These are phyloP conservation scores for Cryptomyrus ogoouensis DNA, from an alignment of 2,113 vertebrate genomes.

Conservation along the genomic window DNA sequence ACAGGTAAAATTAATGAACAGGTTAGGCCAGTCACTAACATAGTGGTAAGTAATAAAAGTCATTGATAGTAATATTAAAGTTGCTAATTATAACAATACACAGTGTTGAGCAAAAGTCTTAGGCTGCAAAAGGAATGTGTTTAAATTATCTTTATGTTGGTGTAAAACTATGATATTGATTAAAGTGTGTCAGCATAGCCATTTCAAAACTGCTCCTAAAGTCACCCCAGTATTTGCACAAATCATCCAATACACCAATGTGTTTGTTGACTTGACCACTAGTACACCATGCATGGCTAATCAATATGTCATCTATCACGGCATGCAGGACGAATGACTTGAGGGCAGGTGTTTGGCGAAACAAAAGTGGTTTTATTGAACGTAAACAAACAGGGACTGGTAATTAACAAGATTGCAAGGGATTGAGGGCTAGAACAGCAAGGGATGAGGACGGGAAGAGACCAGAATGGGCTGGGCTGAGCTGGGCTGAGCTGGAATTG, in stretches of 20 bases:
- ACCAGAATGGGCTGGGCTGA: background rate
- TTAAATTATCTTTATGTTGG: background rate
- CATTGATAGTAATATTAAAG: background rate
- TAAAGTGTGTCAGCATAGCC: background rate
- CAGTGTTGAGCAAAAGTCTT: background rate
- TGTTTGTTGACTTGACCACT: background rate
- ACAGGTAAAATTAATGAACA: background rate
- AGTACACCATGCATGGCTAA: background rate
- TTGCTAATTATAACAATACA: background rate
- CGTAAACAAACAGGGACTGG: background rate
- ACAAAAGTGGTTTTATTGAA: background rate
- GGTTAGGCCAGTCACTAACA: background rate
- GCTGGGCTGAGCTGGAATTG: too few relatives aligned
- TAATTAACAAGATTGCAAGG: background rate
- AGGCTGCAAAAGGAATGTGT: background rate
- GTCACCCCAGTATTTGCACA: background rate
- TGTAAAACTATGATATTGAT: background rate
- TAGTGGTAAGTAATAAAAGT: background rate
- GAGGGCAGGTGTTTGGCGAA: too few relatives aligned
- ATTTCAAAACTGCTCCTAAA: background rate
- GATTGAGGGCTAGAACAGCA: too few relatives aligned
- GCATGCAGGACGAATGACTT: too few relatives aligned
- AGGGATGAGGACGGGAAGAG: background rate
- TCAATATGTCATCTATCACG: background rate
- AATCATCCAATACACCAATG: background rate